Conservation (phyloP, 1,140 invertebrate species). For the Teleogryllus occipitalis region DNA sequence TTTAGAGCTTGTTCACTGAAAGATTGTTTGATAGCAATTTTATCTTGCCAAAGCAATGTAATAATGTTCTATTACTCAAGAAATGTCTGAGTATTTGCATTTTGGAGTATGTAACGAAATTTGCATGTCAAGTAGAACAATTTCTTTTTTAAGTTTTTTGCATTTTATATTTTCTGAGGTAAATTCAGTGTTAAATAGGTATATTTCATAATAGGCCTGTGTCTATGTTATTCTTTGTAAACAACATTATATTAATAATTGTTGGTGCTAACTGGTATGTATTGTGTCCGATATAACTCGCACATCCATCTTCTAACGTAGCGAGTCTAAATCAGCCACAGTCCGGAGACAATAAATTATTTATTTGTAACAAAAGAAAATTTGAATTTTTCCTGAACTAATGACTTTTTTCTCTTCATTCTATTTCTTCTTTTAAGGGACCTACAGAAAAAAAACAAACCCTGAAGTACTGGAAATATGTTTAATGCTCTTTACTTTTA, state of each 20-base stretch:
- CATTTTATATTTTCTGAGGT: neutral
- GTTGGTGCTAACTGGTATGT: constrained; percentile 3
- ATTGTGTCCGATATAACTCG: constrained; percentile 1
- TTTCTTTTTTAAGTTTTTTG: neutral
- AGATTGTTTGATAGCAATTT: neutral
- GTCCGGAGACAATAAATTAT: constrained; percentile 4
- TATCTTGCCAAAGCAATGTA: neutral
- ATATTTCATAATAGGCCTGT: neutral
- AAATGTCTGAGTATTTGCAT: neutral
- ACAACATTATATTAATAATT: neutral
- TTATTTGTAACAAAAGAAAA: neutral
- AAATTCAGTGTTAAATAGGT: neutral
- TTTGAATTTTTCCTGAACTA: too few species aligned
- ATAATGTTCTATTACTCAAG: neutral
- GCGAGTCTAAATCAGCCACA: neutral
- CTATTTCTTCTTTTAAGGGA: too few species aligned
- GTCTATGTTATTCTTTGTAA: neutral
- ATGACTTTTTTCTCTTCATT: too few species aligned
- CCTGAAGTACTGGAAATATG: too few species aligned
- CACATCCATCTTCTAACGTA: neutral
- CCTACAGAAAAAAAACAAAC: too few species aligned
- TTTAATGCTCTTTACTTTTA: too few species aligned
- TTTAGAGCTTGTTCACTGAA: neutral
- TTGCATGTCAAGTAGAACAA: neutral
- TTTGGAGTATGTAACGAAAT: neutral